phyloP scores from a whole-genome alignment of 2,888 invertebrate species.

The Netelia melanura region DNA sequence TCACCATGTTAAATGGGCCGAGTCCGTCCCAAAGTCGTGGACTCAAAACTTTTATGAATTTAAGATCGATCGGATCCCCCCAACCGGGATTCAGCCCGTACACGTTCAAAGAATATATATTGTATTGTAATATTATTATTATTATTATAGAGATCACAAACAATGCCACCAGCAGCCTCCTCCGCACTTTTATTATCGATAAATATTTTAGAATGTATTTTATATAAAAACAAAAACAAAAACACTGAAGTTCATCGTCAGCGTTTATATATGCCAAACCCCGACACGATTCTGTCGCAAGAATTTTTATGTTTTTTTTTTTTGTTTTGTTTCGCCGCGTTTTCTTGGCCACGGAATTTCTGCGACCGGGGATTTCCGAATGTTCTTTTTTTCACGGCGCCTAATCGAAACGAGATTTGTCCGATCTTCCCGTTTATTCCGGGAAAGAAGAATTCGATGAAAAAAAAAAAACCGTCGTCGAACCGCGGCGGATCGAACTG shows the following conservation, averaged over 20 bases:
- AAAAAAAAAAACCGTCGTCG: slow-evolving; percentile 4
- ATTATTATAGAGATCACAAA: slow-evolving; percentile 40
- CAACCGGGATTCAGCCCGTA: slow-evolving; percentile 25
- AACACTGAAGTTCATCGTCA: slow-evolving; percentile 51
- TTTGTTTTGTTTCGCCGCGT: slow-evolving; percentile 2
- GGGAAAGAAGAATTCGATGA: background rate
- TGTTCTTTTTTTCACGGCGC: background rate
- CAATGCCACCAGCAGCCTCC: slow-evolving; percentile 65
- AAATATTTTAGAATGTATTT: slow-evolving; percentile 62
- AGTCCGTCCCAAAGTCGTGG: slow-evolving; percentile 32
- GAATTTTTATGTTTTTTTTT: slow-evolving; percentile 38
- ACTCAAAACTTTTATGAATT: slow-evolving; percentile 32
- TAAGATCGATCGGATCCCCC: slow-evolving; percentile 59
- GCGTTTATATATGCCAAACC: slow-evolving; percentile 38
- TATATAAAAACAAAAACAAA: slow-evolving; percentile 13
- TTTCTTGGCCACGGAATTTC: background rate
- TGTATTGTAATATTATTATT: slow-evolving; percentile 34
- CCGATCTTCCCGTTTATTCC: too few relatives aligned
- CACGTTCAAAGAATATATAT: slow-evolving; percentile 58
- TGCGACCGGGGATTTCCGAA: background rate
- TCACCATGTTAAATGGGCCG: slow-evolving; percentile 3
- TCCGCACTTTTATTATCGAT: slow-evolving; percentile 64
- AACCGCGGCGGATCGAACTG: background rate
- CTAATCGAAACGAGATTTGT: too few relatives aligned
- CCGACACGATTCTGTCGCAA: slow-evolving; percentile 40